Base-by-base conservation (phyloP, 2,888 invertebrate genomes). In the Lycocerus yunnanus region DNA sequence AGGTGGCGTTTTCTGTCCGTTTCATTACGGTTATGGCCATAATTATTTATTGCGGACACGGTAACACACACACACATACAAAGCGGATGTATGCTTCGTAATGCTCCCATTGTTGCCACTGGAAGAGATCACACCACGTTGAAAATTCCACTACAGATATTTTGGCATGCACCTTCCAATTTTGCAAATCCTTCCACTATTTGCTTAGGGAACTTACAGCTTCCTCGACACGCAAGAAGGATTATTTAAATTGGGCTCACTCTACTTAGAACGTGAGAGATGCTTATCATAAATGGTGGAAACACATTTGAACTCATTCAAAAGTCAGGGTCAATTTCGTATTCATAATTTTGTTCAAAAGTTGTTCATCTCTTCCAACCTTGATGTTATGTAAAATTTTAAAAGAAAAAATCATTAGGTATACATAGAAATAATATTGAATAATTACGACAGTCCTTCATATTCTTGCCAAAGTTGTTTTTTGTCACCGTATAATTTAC, bases 71-170 rank as follows among this genome's bases (percentile, higher is more conserved):
- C 72, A 66, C 69, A 72, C 71, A 66, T 69, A 66, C 72, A 69
- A 58, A 72, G 72, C 74, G 77, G 77, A 77, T 73, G 76, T 74
- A 70, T 63, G 59, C 58, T 61, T 67, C 65, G 74, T 69, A 71
- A 71, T 71, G 73, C 76, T 73, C 73, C 72, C 75, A 72, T 75
- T 72, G 72, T 75, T 72, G 65, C 73, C 16, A 15, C 18, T 73
- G 58, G 43, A 66, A 67, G 20, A 63, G 61, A 63, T 63, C 61
- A n/a, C 4, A 43, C 43, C n/a, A 43, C 8, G n/a, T n/a, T 43
- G 43, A 43, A 10, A 43, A 4, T 27, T 27, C 27, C 27, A 27
- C 27, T 1, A 27, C 3, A 1, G 43, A 43, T 43, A n/a, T 43
- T 43, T 43, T n/a, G 43, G 43, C 43, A 43, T 8, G n/a, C 43